phyloP scores from a whole-genome alignment of 2,797 vertebrate genomes.

The Microcaecilia unicolor region DNA sequence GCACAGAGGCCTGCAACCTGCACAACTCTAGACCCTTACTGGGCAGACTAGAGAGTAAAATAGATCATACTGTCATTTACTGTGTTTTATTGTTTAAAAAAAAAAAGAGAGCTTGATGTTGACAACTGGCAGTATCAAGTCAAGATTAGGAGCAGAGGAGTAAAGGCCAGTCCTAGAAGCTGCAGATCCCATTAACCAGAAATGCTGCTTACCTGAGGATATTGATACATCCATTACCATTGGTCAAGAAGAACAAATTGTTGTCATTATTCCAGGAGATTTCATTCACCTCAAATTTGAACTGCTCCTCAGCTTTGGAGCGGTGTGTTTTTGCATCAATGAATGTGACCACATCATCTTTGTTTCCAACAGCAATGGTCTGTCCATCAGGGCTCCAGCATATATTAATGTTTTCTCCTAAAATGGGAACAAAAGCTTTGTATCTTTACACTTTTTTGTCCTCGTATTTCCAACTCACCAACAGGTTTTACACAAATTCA shows the following conservation, averaged over 20 bases:
- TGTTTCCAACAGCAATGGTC: slow-evolving; percentile 95
- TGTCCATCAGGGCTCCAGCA: slow-evolving; percentile 98
- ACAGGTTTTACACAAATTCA: too few species aligned
- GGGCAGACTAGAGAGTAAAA: too few species aligned
- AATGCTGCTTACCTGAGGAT: slow-evolving; percentile 72
- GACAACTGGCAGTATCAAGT: too few species aligned
- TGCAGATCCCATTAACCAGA: background rate
- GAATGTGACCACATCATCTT: slow-evolving; percentile 94
- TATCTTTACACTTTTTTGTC: too few species aligned
- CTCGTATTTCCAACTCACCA: too few species aligned
- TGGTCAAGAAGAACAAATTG: slow-evolving; percentile 96
- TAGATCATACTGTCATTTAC: too few species aligned
- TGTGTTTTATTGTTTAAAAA: too few species aligned
- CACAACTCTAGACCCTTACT: too few species aligned
- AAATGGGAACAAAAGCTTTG: slow-evolving; percentile 6
- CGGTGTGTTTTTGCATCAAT: slow-evolving; percentile 92
- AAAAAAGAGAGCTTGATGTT: too few species aligned
- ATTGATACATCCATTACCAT: slow-evolving; percentile 94
- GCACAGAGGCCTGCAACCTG: too few species aligned
- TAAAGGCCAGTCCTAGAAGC: too few species aligned
- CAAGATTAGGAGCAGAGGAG: too few species aligned
- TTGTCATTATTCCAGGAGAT: slow-evolving; percentile 98
- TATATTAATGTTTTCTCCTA: slow-evolving; percentile 97
- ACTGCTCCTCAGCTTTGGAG: slow-evolving; percentile 88
- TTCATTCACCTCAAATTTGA: slow-evolving; percentile 97